Evolutionary conservation across 2,797 vertebrate species (phyloP).

Genomic region (Hybognathus amarus): DNA sequence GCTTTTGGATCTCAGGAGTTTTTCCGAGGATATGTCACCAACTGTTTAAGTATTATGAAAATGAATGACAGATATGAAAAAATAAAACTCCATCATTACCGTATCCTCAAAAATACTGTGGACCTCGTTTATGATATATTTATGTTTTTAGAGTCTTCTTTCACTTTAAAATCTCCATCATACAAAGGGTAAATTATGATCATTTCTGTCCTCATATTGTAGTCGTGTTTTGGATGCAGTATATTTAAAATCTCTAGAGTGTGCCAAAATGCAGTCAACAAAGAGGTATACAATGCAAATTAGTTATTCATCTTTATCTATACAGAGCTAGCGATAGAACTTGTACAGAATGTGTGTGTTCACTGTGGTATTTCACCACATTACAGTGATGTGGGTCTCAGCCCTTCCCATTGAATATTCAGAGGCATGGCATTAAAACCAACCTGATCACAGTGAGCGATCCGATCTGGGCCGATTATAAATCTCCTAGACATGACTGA

Average conservation of each 20-base stretch:
- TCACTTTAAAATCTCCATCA: not conserved
- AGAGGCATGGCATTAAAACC: conserved; percentile 44
- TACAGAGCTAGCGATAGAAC: not conserved
- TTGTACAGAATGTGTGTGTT: conserved; percentile 30
- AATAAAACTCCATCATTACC: too few species aligned
- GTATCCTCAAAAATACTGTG: not conserved
- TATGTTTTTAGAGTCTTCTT: not conserved
- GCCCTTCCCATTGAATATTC: conserved; percentile 54
- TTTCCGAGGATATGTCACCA: too few species aligned
- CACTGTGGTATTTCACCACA: conserved; percentile 37
- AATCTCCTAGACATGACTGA: conserved; percentile 40
- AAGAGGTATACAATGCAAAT: not conserved
- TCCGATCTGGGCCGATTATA: conserved; percentile 24
- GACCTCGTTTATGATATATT: not conserved
- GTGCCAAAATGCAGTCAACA: not conserved
- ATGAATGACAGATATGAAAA: too few species aligned
- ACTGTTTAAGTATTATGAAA: too few species aligned
- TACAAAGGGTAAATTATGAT: too few species aligned
- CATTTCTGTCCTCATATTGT: too few species aligned
- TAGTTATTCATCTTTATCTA: not conserved
- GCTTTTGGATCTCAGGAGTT: too few species aligned
- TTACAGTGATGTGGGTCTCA: conserved; percentile 41
- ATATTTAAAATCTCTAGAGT: not conserved
- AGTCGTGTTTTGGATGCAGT: too few species aligned
- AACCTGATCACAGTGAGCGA: conserved; percentile 21